Evolutionary conservation across 2,888 invertebrate species (phyloP), one percentile per base, ranked within the genome.

Genomic region (Smittia sp.): DNA sequence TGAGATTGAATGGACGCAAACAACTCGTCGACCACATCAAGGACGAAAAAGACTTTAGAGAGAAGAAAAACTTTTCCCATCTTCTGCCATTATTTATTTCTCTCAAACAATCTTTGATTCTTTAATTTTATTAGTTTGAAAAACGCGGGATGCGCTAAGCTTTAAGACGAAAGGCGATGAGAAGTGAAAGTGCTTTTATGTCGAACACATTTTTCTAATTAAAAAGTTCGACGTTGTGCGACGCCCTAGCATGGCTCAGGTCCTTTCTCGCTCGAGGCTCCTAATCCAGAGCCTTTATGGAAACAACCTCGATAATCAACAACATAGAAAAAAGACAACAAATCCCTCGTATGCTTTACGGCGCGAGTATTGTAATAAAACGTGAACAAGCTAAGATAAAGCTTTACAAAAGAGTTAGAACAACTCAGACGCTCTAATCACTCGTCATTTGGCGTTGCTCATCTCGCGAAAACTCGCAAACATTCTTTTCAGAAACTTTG

Each of bases 1-100:
- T 46, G 46, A 46, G 46, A 46, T 46, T 46, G 46, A 46, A 46
- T 46, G 46, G 15, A 46, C 13, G 46, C 46, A 46, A 46, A 46
- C 46, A 46, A 6, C 15, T 11, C n/a, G 2, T n/a, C 9, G 11
- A 46, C 46, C n/a, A 15, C 32, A 32, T 32, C 32, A 32, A 32
- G 11, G 46, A 46, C 46, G 46, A 46, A 46, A 11, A 46, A 2
- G 46, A 46, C 13, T 7, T 13, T 13, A 39, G 13, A n/a, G n/a
- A 46, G 46, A 46, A n/a, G 46, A 15, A 46, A 46, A 46, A 46
- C 9, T 46, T 46, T 46, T 46, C 4, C 46, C 46, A 46, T 46
- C 46, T n/a, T n/a, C n/a, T 3, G 13, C 3, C 46, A 46, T 11
- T 6, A 15, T 46, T n/a, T 46, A 15, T 46, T 46, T 46, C 46